Evolutionary conservation across 2,888 invertebrate genomes (phyloP).

Genomic region (Platypus cylindrus): DNA sequence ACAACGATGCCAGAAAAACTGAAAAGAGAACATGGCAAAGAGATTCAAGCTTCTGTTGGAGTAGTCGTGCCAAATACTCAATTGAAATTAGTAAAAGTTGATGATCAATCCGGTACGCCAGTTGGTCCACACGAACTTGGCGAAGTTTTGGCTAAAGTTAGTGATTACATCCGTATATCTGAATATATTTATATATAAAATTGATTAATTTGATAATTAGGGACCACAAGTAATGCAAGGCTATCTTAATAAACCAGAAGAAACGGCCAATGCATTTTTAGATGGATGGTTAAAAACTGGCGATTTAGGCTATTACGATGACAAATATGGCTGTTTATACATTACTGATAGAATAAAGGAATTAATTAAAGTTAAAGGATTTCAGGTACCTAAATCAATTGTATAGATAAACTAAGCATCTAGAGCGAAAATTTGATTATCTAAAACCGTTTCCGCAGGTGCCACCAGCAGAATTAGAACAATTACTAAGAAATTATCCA

Average conservation of each 20-base stretch:
- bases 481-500: constrained; percentile 55
- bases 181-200: background rate
- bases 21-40: constrained; percentile 5
- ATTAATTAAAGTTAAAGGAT: constrained; percentile 56
- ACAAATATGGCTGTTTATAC: constrained; percentile 46
- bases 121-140: constrained; percentile 23
- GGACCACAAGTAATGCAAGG: background rate
- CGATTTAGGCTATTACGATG: constrained; percentile 45
- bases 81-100: constrained; percentile 47
- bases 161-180: background rate
- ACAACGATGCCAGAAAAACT: constrained; percentile 5
- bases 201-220: background rate
- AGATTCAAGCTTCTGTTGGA: constrained; percentile 38
- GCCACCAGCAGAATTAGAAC: constrained; percentile 80
- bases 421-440: background rate
- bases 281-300: constrained; percentile 67
- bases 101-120: constrained; percentile 23
- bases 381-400: constrained; percentile 5
- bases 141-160: constrained; percentile 12
- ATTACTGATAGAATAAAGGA: constrained; percentile 71
- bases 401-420: background rate
- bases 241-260: constrained; percentile 32
- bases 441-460: constrained; percentile 45
- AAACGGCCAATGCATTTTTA: constrained; percentile 54
- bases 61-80: constrained; percentile 47